Conservation (phyloP, 1,140 invertebrate species). For the Pseudachorutes palmiensis region DNA sequence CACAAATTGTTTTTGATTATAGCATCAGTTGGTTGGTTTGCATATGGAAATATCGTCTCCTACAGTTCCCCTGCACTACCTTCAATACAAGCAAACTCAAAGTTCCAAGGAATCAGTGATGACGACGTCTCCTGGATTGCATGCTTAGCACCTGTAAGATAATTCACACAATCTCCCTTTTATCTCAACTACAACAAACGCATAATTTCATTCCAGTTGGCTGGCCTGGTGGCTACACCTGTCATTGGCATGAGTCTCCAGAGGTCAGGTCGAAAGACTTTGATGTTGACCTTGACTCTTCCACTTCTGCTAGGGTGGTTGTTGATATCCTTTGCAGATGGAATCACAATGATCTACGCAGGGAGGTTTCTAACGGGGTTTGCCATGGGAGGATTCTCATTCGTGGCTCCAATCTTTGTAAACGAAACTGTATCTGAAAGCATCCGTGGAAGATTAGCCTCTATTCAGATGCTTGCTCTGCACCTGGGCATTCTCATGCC, state of each 20-base stretch:
- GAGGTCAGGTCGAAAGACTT: constrained; percentile 53
- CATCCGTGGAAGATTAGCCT: constrained; percentile 60
- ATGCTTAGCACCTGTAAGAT: constrained; percentile 12
- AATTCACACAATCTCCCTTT: not conserved
- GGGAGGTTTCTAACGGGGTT: constrained; percentile 50
- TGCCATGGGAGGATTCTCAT: constrained; percentile 51
- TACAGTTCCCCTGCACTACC: not conserved
- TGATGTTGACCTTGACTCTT: constrained; percentile 43
- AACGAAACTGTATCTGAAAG: constrained; percentile 58
- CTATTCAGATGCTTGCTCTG: constrained; percentile 31
- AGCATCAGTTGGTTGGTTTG: too few species aligned
- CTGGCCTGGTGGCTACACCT: constrained; percentile 1
- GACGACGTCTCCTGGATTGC: constrained; percentile 20
- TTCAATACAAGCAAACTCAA: not conserved
- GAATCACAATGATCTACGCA: constrained; percentile 52
- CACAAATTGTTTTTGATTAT: too few species aligned
- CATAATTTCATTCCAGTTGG: constrained; percentile 8
- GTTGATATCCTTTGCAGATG: constrained; percentile 58
- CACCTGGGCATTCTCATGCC: not conserved
- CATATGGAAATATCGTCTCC: not conserved
- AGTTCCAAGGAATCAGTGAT: not conserved
- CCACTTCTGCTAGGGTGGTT: constrained; percentile 68
- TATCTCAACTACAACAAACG: not conserved
- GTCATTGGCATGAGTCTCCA: constrained; percentile 43
- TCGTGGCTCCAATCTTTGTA: constrained; percentile 56